These are phyloP conservation scores for Seira musarum DNA, from an alignment of 2,888 invertebrate species.

Conservation along the genomic window DNA sequence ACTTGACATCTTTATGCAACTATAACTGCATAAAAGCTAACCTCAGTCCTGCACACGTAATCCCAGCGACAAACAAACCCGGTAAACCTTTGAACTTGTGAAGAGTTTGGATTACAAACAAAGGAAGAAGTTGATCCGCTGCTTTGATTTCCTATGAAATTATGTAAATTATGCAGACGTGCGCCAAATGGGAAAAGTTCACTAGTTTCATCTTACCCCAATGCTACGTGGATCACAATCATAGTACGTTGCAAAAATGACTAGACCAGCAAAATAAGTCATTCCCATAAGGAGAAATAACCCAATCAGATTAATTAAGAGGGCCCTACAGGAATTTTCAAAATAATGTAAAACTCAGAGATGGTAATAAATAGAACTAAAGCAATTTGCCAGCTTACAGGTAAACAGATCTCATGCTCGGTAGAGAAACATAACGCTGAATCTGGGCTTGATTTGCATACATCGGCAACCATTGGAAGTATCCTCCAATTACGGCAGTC, in stretches of 20 bases:
- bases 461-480: slow-evolving; percentile 67
- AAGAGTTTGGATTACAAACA: slow-evolving; percentile 90
- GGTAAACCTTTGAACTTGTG: slow-evolving; percentile 84
- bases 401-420: slow-evolving; percentile 61
- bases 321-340: slow-evolving; percentile 52
- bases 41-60: slow-evolving; percentile 68
- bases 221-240: slow-evolving; percentile 62
- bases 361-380: too few relatives aligned
- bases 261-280: slow-evolving; percentile 64
- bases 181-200: neutral
- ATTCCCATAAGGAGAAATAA: slow-evolving; percentile 67
- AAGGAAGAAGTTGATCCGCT: slow-evolving; percentile 87
- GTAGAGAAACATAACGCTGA: slow-evolving; percentile 68
- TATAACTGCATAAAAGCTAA: slow-evolving; percentile 26
- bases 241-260: slow-evolving; percentile 66
- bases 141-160: slow-evolving; percentile 76
- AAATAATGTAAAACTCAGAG: too few relatives aligned
- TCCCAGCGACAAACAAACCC: slow-evolving; percentile 93
- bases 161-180: slow-evolving; percentile 15
- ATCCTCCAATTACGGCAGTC: slow-evolving; percentile 63
- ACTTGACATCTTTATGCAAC: too few relatives aligned
- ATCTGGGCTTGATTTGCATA: slow-evolving; percentile 69
- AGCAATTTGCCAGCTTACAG: too few relatives aligned
- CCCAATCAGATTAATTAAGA: slow-evolving; percentile 66
- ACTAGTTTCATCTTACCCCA: slow-evolving; percentile 37